A percentile compares a stretch with the other conserved stretches of the same genome.
Conservation (phyloP, 92 coral and sea anemone genomes). For the Zoanthus sansibaricus region DNA sequence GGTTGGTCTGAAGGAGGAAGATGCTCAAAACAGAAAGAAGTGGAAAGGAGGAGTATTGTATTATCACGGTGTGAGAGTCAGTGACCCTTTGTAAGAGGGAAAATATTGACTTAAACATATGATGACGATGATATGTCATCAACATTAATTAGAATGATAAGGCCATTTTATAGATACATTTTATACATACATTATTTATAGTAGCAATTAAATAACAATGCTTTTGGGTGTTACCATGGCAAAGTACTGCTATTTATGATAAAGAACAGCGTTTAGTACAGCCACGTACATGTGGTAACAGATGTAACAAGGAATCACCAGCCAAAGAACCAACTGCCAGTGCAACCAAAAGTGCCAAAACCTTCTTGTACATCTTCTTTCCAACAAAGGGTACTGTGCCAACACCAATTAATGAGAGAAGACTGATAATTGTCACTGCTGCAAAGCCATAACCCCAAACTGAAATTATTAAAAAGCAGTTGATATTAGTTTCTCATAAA, state of each 20-base stretch:
- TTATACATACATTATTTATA: no score
- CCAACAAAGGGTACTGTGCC: constrained; percentile 82
- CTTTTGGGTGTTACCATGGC: no score
- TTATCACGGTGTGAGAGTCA: no score
- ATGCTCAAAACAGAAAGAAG: no score
- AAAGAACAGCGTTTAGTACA: not conserved
- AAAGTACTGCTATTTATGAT: not conserved
- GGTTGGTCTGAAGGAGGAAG: no score
- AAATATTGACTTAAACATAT: no score
- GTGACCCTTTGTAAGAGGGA: no score
- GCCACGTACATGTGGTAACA: constrained; percentile 85
- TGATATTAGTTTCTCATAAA: not conserved
- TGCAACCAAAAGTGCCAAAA: constrained; percentile 79
- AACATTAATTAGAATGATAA: no score
- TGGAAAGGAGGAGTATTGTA: no score
- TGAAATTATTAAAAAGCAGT: constrained; percentile 14
- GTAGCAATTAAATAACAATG: no score
- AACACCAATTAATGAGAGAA: constrained; percentile 80
- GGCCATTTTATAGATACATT: no score
- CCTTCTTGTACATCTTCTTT: constrained; percentile 77
- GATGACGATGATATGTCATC: no score
- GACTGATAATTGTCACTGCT: constrained; percentile 86
- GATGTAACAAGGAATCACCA: constrained; percentile 89
- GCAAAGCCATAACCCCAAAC: constrained; percentile 98
- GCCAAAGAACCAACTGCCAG: constrained; percentile 90